A percentile compares a stretch with the other conserved stretches of the same genome.
Evolutionary conservation across 2,113 vertebrate species (phyloP).

Genomic region (Leptocoma aspasia): DNA sequence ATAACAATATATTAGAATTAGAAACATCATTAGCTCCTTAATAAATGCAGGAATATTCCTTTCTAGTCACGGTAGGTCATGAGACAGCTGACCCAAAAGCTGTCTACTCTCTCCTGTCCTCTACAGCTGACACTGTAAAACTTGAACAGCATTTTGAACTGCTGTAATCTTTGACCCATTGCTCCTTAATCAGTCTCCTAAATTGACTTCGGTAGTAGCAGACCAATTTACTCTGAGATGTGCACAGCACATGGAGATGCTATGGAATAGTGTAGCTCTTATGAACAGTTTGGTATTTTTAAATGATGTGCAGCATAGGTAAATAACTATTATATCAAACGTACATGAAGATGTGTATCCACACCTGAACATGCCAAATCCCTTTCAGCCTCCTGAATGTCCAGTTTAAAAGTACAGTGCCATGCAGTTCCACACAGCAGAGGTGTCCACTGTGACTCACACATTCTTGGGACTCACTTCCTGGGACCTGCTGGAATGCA

Average conservation of each 20-base stretch:
- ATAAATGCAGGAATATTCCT: not conserved
- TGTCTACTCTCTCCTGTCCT: not conserved
- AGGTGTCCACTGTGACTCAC: not conserved
- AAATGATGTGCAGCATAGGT: not conserved
- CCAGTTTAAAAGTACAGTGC: not conserved
- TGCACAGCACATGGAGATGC: not conserved
- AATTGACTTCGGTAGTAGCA: not conserved
- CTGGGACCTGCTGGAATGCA: not conserved
- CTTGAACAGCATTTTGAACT: not conserved
- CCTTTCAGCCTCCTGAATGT: not conserved
- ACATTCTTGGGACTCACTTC: not conserved
- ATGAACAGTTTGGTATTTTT: not conserved
- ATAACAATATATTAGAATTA: not conserved
- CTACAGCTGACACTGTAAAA: not conserved
- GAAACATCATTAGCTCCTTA: constrained; percentile 11
- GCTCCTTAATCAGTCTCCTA: not conserved
- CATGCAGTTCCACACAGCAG: not conserved
- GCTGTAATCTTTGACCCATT: not conserved
- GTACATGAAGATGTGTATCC: not conserved
- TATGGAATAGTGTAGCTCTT: not conserved
- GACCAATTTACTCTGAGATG: not conserved
- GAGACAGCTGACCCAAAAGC: not conserved
- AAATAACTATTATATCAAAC: not conserved
- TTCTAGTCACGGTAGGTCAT: not conserved
- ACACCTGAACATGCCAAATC: not conserved